Conservation (phyloP, 2,888 invertebrate genomes). For the Eledona agricola region DNA sequence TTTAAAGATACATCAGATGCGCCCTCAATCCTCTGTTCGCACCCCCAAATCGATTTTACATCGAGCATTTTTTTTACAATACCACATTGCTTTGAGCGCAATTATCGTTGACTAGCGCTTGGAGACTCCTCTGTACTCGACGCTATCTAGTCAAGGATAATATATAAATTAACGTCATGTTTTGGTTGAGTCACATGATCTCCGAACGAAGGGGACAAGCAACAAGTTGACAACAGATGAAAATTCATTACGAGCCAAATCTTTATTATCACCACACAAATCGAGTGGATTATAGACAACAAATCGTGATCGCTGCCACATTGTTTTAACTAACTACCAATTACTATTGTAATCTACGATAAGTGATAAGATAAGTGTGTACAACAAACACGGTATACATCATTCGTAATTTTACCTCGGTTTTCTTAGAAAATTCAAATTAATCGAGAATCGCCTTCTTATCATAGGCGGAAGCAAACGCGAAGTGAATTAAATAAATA, state of each 20-base stretch:
- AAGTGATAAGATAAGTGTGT: slow-evolving; percentile 18
- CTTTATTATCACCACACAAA: slow-evolving; percentile 10
- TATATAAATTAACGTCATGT: slow-evolving; percentile 10
- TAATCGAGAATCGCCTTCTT: neutral
- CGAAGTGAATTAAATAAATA: slow-evolving; percentile 16
- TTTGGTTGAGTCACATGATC: slow-evolving; percentile 16
- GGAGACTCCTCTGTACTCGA: neutral
- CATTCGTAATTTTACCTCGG: neutral
- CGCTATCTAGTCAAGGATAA: slow-evolving; percentile 1
- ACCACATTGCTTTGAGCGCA: neutral
- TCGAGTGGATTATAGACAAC: slow-evolving; percentile 2
- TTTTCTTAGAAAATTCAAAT: neutral
- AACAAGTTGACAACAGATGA: slow-evolving; percentile 23
- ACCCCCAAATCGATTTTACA: slow-evolving; percentile 5
- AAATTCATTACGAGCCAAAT: slow-evolving; percentile 1
- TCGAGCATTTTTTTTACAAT: too few relatives aligned
- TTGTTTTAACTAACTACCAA: slow-evolving; percentile 16
- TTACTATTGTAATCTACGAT: slow-evolving; percentile 15
- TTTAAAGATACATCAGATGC: slow-evolving; percentile 13
- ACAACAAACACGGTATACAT: too few relatives aligned
- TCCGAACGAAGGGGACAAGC: slow-evolving; percentile 6
- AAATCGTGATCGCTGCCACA: slow-evolving; percentile 15
- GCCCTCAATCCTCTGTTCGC: slow-evolving; percentile 3
- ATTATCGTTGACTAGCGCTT: slow-evolving; percentile 1
- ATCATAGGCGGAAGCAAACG: slow-evolving; percentile 19